phyloP scores from a whole-genome alignment of 2,888 invertebrate species.

The Tribolium freemani region DNA sequence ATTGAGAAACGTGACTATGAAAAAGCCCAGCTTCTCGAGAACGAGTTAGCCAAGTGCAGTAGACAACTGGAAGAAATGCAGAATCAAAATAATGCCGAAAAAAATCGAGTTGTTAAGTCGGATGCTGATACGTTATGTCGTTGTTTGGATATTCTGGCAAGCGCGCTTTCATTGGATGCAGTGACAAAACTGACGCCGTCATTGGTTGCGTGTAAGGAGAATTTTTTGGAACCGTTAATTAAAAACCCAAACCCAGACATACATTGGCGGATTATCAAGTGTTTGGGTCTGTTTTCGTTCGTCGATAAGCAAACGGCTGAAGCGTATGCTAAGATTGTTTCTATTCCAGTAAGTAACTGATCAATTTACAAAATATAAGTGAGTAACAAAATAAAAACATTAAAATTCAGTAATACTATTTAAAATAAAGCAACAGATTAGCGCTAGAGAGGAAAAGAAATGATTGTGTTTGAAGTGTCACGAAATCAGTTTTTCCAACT shows the following conservation, averaged over 20 bases:
- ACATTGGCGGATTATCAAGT: slow-evolving; percentile 52
- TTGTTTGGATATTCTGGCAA: slow-evolving; percentile 54
- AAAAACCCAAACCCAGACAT: slow-evolving; percentile 47
- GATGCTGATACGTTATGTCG: slow-evolving; percentile 50
- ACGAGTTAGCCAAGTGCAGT: slow-evolving; percentile 47
- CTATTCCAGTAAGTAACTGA: slow-evolving; percentile 53
- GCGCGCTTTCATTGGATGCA: slow-evolving; percentile 41
- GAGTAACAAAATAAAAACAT: too few relatives aligned
- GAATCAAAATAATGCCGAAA: slow-evolving; percentile 16
- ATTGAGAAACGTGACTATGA: slow-evolving; percentile 28
- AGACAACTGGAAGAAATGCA: slow-evolving; percentile 9
- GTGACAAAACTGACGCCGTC: slow-evolving; percentile 44
- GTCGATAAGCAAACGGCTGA: slow-evolving; percentile 51
- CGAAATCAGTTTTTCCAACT: too few relatives aligned
- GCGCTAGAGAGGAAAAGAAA: too few relatives aligned
- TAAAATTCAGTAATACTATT: too few relatives aligned
- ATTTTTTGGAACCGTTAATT: slow-evolving; percentile 53
- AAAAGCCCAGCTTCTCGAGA: slow-evolving; percentile 49
- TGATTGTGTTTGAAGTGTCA: too few relatives aligned
- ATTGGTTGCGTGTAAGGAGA: slow-evolving; percentile 47
- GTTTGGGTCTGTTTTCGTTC: slow-evolving; percentile 50
- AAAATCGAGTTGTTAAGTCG: slow-evolving; percentile 44
- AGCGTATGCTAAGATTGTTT: slow-evolving; percentile 50
- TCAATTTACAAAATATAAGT: too few relatives aligned
- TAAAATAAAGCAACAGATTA: too few relatives aligned